Conservation (phyloP, 2,113 vertebrate species). For the Caretta caretta region DNA sequence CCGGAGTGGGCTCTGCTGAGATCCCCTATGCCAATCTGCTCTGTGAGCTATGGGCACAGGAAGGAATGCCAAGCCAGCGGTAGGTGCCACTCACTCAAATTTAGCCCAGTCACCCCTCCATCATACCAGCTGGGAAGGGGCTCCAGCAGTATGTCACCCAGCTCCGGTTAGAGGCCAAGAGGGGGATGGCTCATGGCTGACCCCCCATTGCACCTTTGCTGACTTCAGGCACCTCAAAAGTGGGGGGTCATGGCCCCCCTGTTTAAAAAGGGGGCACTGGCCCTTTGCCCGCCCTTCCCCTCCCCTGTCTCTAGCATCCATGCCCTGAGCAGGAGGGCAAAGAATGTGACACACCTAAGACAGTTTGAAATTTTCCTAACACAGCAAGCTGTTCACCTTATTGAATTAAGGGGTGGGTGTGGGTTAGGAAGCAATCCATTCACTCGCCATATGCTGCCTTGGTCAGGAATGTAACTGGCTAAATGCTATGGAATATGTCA, state of each 20-base stretch:
- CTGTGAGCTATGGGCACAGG: background rate
- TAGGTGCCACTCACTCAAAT: background rate
- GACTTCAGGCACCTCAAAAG: background rate
- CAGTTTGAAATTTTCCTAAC: slow-evolving; percentile 79
- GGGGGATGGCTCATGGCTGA: too few relatives aligned
- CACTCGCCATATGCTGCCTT: slow-evolving; percentile 77
- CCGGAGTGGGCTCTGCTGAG: rapidly evolving
- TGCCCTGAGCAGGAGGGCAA: rapidly evolving
- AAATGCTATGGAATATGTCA: slow-evolving; percentile 82
- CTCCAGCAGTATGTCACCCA: background rate
- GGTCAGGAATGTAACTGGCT: slow-evolving; percentile 56
- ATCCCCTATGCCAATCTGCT: rapidly evolving
- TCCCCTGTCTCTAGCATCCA: background rate
- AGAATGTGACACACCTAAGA: slow-evolving; percentile 49
- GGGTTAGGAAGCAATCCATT: slow-evolving; percentile 77
- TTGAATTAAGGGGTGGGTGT: slow-evolving; percentile 79
- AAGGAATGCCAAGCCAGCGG: background rate
- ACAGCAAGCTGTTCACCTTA: slow-evolving; percentile 84
- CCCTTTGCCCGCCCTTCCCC: background rate
- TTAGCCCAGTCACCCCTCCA: background rate
- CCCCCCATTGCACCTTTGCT: background rate
- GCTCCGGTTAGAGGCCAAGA: background rate
- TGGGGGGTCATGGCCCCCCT: background rate
- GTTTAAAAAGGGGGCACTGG: background rate
- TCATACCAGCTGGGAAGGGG: background rate